Percentiles rank a stretch among this genome's conserved stretches.
Conservation (phyloP, 2,888 invertebrate genomes). For the Cephus pygmeus region DNA sequence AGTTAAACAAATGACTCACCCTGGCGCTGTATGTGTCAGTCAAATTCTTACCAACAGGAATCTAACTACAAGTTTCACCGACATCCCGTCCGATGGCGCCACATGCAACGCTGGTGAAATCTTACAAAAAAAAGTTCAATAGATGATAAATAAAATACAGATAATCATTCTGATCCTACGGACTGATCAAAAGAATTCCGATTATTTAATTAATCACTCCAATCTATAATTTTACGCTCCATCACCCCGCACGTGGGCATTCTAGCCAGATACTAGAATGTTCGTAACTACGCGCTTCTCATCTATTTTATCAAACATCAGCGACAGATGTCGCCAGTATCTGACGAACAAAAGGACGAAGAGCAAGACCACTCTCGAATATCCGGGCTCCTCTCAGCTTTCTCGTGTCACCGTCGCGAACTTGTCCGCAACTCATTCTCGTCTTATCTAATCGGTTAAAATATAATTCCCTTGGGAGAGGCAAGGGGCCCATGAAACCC, state of each 20-base stretch:
- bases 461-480: neutral
- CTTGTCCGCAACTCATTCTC: neutral
- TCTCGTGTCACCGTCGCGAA: conserved; percentile 12
- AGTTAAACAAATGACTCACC: neutral
- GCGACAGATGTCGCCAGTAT: conserved; percentile 2
- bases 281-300: neutral
- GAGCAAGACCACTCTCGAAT: neutral
- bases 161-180: neutral
- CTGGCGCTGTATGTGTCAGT: neutral
- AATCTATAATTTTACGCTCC: neutral
- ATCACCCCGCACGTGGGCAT: neutral
- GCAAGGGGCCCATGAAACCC: neutral
- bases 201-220: neutral
- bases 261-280: neutral
- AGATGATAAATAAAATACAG: neutral
- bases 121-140: neutral
- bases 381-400: conserved; percentile 2
- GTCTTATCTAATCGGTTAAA: conserved; percentile 9
- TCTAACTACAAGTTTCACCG: neutral
- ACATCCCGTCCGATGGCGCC: neutral
- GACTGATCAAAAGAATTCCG: neutral
- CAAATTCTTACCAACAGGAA: neutral
- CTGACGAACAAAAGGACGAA: neutral
- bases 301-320: neutral
- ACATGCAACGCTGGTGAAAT: neutral